These are phyloP conservation scores for Lycaon pictus DNA, from an alignment of 2,113 vertebrate species.

Conservation along the genomic window DNA sequence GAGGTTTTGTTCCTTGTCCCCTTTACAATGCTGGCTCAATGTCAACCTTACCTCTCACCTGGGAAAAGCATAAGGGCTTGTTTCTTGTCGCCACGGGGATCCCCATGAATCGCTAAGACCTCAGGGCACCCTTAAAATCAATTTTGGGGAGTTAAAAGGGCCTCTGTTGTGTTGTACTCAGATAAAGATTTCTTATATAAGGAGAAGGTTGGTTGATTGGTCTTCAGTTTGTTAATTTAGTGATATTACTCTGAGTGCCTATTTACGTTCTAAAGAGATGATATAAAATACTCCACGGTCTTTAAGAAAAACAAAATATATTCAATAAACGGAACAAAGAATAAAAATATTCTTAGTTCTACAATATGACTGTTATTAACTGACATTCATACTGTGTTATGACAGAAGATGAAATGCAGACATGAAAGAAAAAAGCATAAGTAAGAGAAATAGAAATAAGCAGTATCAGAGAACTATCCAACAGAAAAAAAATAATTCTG, in stretches of 20 bases:
- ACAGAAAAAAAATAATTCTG: background rate
- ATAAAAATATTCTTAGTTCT: slow-evolving; percentile 36
- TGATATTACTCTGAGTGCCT: background rate
- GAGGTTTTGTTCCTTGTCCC: background rate
- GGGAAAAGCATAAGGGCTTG: background rate
- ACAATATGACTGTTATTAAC: background rate
- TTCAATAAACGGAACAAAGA: background rate
- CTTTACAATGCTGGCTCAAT: background rate
- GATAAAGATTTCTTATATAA: background rate
- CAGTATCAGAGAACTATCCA: background rate
- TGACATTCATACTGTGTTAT: background rate
- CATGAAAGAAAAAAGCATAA: background rate
- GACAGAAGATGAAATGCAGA: background rate
- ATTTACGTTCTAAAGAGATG: slow-evolving; percentile 1
- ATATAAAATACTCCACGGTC: background rate
- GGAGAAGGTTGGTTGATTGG: background rate
- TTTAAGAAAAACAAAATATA: background rate
- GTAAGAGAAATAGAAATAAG: background rate
- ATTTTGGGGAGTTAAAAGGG: background rate
- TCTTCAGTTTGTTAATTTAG: background rate
- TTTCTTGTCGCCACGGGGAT: background rate
- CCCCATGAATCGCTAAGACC: background rate
- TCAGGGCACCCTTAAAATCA: background rate
- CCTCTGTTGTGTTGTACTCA: background rate
- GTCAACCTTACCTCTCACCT: background rate